Conservation (phyloP, 2,888 invertebrate species). For the Chrysomela aeneicollis region DNA sequence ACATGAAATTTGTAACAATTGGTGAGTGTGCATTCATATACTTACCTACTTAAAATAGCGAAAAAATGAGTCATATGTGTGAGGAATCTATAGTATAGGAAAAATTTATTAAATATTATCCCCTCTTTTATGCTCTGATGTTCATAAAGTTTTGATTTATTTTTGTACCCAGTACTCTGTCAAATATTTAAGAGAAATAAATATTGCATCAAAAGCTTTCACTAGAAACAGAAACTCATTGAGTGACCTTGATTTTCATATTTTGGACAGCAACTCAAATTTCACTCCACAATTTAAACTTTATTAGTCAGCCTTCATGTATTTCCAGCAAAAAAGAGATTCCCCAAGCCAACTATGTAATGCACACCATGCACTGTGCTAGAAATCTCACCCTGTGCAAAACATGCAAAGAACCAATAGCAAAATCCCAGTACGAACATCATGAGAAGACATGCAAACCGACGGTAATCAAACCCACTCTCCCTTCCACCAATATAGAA, state of each 20-base stretch:
- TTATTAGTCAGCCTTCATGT: not conserved
- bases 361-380: conserved; percentile 75
- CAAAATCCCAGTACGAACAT: conserved; percentile 65
- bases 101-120: too few species aligned
- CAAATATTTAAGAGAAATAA: too few species aligned
- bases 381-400: conserved; percentile 73
- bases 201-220: too few species aligned
- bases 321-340: conserved; percentile 72
- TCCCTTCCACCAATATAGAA: conserved; percentile 47
- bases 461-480: conserved; percentile 58
- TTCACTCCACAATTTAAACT: not conserved
- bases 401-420: conserved; percentile 73
- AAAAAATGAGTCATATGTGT: not conserved
- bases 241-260: too few species aligned
- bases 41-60: not conserved
- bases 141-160: too few species aligned
- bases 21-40: conserved; percentile 48
- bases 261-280: too few species aligned
- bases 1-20: conserved; percentile 54
- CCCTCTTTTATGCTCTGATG: too few species aligned
- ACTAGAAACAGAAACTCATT: too few species aligned
- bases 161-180: too few species aligned
- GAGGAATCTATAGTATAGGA: too few species aligned
- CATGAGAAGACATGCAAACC: conserved; percentile 64
- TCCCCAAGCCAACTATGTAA: conserved; percentile 71